Evolutionary conservation across 2,888 invertebrate genomes (phyloP), one percentile per base, ranked within the genome.

Genomic region (Dicyrtoma fusca): DNA sequence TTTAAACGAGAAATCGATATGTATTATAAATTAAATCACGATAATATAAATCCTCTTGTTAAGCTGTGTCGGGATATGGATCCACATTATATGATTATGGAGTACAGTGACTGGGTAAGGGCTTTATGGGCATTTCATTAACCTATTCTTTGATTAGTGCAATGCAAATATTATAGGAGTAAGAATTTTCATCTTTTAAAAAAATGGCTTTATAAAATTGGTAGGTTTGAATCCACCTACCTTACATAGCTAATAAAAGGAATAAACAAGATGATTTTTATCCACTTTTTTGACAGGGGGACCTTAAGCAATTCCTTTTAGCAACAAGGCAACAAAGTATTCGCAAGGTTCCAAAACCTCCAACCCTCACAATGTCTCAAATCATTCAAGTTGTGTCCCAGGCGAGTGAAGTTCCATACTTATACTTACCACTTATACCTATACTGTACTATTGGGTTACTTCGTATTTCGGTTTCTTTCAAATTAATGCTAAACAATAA

Each of bases 71-170:
- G 90, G 59, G 92, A 92, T 66, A 87, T 88, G 3, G 94, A 95
- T 79, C 96, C 95, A 0, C 92, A 94, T 82, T 93, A 90, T 81
- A 89, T 96, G 88, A 88, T 97, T 23, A 84, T 94, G 14, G 95
- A 97, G 82, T 92, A 94, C 82, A 94, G 94, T 2, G 96, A 97
- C 83, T 96, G 95, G 96, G 92, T 93, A 83, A 84, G 86, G n/a
- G n/a, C n/a, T n/a, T n/a, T n/a, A n/a, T n/a, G n/a, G n/a, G n/a
- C n/a, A n/a, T n/a, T n/a, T n/a, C n/a, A n/a, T n/a, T n/a, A n/a
- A n/a, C n/a, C n/a, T n/a, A n/a, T n/a, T n/a, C n/a, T n/a, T n/a
- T n/a, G 10, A 45, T 45, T 45, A 45, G 13, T 45, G 45, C 45
- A 45, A 8, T 45, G 13, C 23, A 26, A 19, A 44, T n/a, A 44